Conservation (phyloP, 2,888 invertebrate genomes). For the Drosophila incognita region DNA sequence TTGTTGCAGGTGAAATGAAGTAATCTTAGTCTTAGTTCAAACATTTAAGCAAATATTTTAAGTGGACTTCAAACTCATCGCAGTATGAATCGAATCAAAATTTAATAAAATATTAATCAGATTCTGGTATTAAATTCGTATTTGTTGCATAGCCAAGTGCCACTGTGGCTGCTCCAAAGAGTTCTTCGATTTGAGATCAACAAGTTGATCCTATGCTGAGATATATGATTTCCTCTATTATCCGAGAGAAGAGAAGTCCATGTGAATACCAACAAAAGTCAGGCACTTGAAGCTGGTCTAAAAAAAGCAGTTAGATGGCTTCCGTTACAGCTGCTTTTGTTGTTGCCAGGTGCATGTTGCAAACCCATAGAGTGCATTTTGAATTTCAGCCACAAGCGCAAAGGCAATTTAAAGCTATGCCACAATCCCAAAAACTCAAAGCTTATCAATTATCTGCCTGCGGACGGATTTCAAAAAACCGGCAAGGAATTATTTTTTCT, state of each 20-base stretch:
- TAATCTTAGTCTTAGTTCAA: not conserved
- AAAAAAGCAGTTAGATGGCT: slow-evolving; percentile 3
- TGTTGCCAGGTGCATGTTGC: not conserved
- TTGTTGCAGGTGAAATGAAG: not conserved
- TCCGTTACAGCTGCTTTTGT: not conserved
- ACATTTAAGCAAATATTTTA: no score
- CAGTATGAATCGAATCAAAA: not conserved
- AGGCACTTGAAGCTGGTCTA: slow-evolving; percentile 4
- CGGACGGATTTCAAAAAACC: not conserved
- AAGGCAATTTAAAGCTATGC: slow-evolving; percentile 43
- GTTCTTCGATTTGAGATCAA: not conserved
- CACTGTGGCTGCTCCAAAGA: not conserved
- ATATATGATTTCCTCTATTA: not conserved
- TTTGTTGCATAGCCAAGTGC: not conserved
- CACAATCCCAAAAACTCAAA: not conserved
- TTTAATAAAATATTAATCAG: no score
- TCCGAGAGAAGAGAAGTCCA: not conserved
- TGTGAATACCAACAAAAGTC: not conserved
- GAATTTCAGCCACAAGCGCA: slow-evolving; percentile 11
- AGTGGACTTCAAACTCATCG: not conserved
- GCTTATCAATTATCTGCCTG: slow-evolving; percentile 40
- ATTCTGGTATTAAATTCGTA: not conserved
- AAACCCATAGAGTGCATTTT: slow-evolving; percentile 25
- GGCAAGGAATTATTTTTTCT: slow-evolving; percentile 4
- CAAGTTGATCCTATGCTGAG: not conserved